Percentiles rank a stretch among this genome's conserved stretches.
Evolutionary conservation across 2,888 invertebrate species (phyloP).

Genomic region (Ceramica pisi): DNA sequence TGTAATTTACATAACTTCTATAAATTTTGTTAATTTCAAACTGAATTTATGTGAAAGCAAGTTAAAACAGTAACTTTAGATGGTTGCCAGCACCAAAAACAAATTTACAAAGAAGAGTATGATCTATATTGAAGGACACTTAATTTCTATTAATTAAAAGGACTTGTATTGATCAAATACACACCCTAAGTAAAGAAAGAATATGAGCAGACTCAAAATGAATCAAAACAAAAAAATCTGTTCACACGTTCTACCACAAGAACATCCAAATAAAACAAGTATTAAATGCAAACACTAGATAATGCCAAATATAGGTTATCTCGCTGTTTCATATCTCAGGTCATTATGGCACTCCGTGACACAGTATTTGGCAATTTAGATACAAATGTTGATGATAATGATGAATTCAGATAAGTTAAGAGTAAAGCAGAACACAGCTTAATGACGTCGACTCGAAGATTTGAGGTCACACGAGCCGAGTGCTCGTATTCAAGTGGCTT

Average conservation of each 20-base stretch:
- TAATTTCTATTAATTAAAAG: no score
- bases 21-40: not conserved
- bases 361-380: constrained; percentile 75
- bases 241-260: not conserved
- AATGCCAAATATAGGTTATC: constrained; percentile 68
- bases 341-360: constrained; percentile 69
- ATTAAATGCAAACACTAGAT: constrained; percentile 36
- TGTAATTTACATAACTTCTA: not conserved
- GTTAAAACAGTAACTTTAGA: constrained; percentile 1
- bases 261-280: constrained; percentile 27
- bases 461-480: constrained; percentile 16
- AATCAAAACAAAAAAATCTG: not conserved
- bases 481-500: not conserved
- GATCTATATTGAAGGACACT: no score
- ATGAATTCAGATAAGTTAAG: constrained; percentile 59
- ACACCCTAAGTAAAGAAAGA: no score
- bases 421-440: constrained; percentile 12
- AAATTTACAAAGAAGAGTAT: no score
- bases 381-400: constrained; percentile 68
- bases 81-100: not conserved
- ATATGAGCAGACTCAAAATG: not conserved
- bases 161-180: not conserved
- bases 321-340: constrained; percentile 65
- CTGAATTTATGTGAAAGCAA: not conserved
- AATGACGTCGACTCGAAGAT: constrained; percentile 3